Base-by-base conservation (phyloP, 1,140 invertebrate species). In the Aphaenogaster ashmeadi region DNA sequence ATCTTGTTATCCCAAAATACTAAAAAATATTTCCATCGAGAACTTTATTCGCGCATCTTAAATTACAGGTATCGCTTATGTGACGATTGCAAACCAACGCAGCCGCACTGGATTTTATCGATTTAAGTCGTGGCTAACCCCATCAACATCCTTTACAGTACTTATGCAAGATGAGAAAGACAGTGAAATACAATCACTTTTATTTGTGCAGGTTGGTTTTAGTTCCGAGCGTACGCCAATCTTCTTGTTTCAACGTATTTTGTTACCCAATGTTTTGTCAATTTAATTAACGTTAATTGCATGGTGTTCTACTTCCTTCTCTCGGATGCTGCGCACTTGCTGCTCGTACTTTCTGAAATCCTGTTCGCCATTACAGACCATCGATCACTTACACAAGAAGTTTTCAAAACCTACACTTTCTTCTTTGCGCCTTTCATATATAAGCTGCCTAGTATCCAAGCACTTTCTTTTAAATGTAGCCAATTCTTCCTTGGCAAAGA, bases 281-380 rank as follows among this genome's bases (percentile, higher is more conserved):
- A 88, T 87, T 91, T 90, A 90, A 91, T 91, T 91, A 91, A 90
- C 83, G 78, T 64, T 88, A 74, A 91, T 91, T 90, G 78, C 86
- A 88, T 50, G 83, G 52, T 84, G 78, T 87, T 91, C 83, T 33
- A 88, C 77, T 91, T 89, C 38, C 69, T 75, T 75, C 58, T 87
- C 88, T 79, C 44, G 50, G 67, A 67, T 41, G 81, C 54, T 84
- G 86, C 66, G n/a, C 64, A 52, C 74, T 47, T 74, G 13, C 56
- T 36, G 71, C 60, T 60, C 62, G 69, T 69, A 60, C 72, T 81
- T 90, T 78, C 38, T 56, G 13, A 84, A 36, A 71, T 74, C 11
- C 41, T 33, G 41, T 47, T 56, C 36, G 36, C 41, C n/a, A 56
- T 56, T 81, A 81, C 36, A 27, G 41, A 50, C n/a, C 78, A 60